Percentiles rank a stretch among this genome's conserved stretches.
Evolutionary conservation across 2,113 vertebrate species (phyloP).

Genomic region (Strix aluco): DNA sequence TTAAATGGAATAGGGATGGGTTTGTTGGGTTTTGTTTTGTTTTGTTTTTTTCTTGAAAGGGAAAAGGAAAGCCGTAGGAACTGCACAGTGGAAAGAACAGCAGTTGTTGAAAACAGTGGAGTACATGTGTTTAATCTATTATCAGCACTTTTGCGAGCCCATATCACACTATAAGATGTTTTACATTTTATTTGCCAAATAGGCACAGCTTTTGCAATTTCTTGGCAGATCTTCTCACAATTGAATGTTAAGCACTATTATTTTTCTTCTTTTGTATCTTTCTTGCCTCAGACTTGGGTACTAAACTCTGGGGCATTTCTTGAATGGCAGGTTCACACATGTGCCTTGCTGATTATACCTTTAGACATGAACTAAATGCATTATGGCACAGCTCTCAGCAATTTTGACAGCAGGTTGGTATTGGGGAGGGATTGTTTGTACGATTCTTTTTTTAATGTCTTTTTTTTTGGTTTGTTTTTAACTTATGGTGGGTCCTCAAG

Average conservation of each 20-base stretch:
- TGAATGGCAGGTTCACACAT: conserved; percentile 39
- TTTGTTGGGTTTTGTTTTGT: not conserved
- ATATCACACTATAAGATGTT: not conserved
- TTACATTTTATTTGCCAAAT: not conserved
- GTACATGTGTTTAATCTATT: not conserved
- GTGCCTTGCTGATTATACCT: conserved; percentile 22
- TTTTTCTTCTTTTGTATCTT: conserved; percentile 3
- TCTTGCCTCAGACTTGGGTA: not conserved
- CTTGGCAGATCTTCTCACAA: not conserved
- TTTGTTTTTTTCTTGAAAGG: not conserved
- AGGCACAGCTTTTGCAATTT: conserved; percentile 3
- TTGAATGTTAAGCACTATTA: not conserved
- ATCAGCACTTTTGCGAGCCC: not conserved
- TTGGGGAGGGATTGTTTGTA: not conserved
- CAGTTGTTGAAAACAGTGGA: not conserved
- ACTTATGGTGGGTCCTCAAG: conserved; percentile 36
- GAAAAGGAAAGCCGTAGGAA: not conserved
- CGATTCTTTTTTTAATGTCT: not conserved
- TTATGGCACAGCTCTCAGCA: conserved; percentile 11
- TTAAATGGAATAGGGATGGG: not conserved
- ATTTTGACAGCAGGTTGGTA: conserved; percentile 37
- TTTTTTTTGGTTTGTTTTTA: not conserved
- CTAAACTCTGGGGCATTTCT: conserved; percentile 41
- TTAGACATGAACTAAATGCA: conserved; percentile 18
- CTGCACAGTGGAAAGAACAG: not conserved